Evolutionary conservation across 2,888 invertebrate species (phyloP).

Genomic region (Drosophila nr. fundita): DNA sequence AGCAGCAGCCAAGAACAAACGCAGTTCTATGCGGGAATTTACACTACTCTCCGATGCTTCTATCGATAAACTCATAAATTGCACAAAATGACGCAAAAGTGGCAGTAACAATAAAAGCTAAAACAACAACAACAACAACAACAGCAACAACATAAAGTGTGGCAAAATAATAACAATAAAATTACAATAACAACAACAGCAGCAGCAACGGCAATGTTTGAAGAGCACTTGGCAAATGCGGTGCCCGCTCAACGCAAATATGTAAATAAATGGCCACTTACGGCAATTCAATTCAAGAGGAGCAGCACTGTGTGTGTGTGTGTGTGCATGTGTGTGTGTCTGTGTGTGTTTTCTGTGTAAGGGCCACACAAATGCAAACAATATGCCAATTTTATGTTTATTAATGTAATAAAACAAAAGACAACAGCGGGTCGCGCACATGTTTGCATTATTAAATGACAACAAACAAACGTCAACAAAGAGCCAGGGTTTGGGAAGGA

Average conservation of each 20-base stretch:
- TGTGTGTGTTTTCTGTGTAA: conserved; percentile 13
- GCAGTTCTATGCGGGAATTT: conserved; percentile 22
- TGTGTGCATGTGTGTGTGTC: conserved; percentile 2
- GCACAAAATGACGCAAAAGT: conserved; percentile 70
- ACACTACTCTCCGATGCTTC: conserved; percentile 13
- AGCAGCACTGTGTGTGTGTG: background rate
- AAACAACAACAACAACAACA: conserved; percentile 32
- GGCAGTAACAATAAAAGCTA: conserved; percentile 48
- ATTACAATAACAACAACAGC: conserved; percentile 38
- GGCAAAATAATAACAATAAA: conserved; percentile 78
- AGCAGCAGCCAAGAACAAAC: conserved; percentile 43
- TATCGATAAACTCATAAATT: conserved; percentile 77
- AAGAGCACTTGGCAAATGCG: conserved; percentile 67
- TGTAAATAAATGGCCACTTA: conserved; percentile 81
- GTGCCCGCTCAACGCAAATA: conserved; percentile 72
- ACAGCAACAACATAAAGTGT: conserved; percentile 38
- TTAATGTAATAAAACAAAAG: conserved; percentile 72
- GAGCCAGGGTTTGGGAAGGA: background rate
- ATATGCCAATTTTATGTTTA: conserved; percentile 72
- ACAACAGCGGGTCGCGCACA: conserved; percentile 53
- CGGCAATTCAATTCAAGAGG: conserved; percentile 68
- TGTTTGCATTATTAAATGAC: conserved; percentile 66
- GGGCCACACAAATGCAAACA: conserved; percentile 58
- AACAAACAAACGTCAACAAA: conserved; percentile 33
- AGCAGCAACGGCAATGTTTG: conserved; percentile 47